Evolutionary conservation across 37 sponge, comb jelly and placozoan genomes (phyloP), one percentile per base, ranked within the genome.

Genomic region (Cliona cf. orientalis): DNA sequence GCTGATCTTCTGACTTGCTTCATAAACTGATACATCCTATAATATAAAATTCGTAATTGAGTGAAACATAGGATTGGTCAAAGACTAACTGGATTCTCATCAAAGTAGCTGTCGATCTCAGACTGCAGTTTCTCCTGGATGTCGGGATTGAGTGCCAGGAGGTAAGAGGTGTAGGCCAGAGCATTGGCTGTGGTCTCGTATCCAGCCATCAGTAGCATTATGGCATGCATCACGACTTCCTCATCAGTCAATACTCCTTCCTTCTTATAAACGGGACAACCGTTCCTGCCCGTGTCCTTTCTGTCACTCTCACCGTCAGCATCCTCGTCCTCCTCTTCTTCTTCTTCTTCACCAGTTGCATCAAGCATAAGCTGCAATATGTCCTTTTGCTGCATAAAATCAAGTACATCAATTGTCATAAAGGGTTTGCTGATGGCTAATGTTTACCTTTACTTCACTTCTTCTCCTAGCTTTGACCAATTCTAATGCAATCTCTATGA

Each of bases 141-240:
- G 9, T 67, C 72, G 34, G 85, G 85, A 71, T 90, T 46, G 19
- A 84, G 46, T 19, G 85, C 85, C 44, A 90, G 72, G 31, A 84
- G 81, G 63, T 84, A 84, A 21, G 85, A 58, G 34, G 45, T 42
- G 74, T 69, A 90, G 31, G 76, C n/a, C 41, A 90, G 80, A 53
- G 75, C 71, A 58, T 40, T 91, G 58, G 85, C 66, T 34, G 91
- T 91, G 43, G 91, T 91, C 71, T 91, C 91, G 61, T 81, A 81
- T 31, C 91, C 91, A 38, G 91, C 91, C 55, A 85, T 43, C 34
- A 91, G 57, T 82, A 91, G 85, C 17, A 55, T 70, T 0, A 76
- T 42, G 35, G 82, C 72, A 44, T 86, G 82, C 0, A 35, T 67
- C 0, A 78, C 69, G 62, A 91, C 66, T 36, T 84, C 79, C 56